Base-by-base conservation (phyloP, 2,797 vertebrate species). In the Arctocebus calabarensis region DNA sequence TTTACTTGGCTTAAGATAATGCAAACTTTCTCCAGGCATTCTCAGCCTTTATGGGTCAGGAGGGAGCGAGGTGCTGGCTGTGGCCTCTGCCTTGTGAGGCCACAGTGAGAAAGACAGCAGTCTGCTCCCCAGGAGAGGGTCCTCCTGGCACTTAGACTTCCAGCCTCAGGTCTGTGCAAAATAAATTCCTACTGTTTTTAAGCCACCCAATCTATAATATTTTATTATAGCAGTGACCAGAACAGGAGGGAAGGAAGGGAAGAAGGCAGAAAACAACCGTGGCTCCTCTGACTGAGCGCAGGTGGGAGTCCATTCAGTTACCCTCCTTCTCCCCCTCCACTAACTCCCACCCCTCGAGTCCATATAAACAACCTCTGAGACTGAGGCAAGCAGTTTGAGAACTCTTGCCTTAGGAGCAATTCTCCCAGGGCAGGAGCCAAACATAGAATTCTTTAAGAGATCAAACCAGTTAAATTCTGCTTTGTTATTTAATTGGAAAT, bases 401-500 rank as follows among this genome's bases (percentile, higher is more conserved):
- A 55, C 13, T 16, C 3, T 20, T 79, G 20, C 34, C 34, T 86
- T 92, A 45, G 48, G 37, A 82, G 14, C 27, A 45, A 17, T 45
- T 89, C 22, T 93, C 73, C 43, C 34, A n/a, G 34, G 17, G 70
- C 62, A 34, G n/a, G 23, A 88, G 29, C 45, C 61, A 62, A 61
- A n/a, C 68, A 52, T 73, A 55, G 74, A 89, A 32, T 34, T 45
- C 9, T 14, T 4, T 6, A 22, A 90, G 68, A 77, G 32, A 61
- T 83, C n/a, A 82, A 90, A 29, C 13, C 9, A 45, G 84, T 94
- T 82, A 52, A 61, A 90, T n/a, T 71, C 52, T 84, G 22, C 52
- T 84, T 77, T 84, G 48, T 45, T 73, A 71, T 75, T 96, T 87
- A 66, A 82, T 78, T 57, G 90, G 81, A 84, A 52, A 27, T 27